Evolutionary conservation across 1,140 invertebrate species (phyloP), one percentile per base, ranked within the genome.

Genomic region (Drosophila nikananu): DNA sequence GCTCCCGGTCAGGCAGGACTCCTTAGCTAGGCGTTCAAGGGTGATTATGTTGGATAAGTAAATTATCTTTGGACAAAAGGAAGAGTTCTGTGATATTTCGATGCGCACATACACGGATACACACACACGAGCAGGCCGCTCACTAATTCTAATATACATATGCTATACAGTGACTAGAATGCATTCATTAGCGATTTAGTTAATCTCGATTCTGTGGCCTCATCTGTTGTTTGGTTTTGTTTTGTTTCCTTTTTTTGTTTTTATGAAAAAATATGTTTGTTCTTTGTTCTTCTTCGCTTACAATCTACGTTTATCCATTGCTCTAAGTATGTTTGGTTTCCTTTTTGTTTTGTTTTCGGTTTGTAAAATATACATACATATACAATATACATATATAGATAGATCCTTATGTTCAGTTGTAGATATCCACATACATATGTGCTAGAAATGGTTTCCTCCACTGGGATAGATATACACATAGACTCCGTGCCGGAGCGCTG

Each of bases 281-380:
- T 86, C 62, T 84, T 66, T 44, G 55, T 66, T 59, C 55, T 84
- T 61, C 19, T 55, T 37, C 15, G 37, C 86, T 90, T 91, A 87
- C 46, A 52, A 37, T 41, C 78, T 89, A 91, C 64, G 48, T 48
- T 63, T 76, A 90, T 81, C 54, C 63, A 77, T 86, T 86, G 67
- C 46, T 70, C 67, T 80, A 82, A 82, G 73, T 82, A 78, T 83
- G 60, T 80, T 80, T 83, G 30, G 52, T 66, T 80, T 64, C 59
- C 44, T 35, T 64, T 59, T 66, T 21, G 23, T 46, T 42, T 68
- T 42, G 37, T 57, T 42, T 77, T 77, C 65, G 41, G 37, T 91
- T 90, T 91, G 84, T 89, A 87, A 87, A 87, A 87, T 87, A 89
- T 89, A 89, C 81, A 87, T 87, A 89, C 80, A 87, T 89, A 84